These are phyloP conservation scores for Drosophila yakuba DNA, from an alignment of 1,140 invertebrate species.

Conservation along the genomic window DNA sequence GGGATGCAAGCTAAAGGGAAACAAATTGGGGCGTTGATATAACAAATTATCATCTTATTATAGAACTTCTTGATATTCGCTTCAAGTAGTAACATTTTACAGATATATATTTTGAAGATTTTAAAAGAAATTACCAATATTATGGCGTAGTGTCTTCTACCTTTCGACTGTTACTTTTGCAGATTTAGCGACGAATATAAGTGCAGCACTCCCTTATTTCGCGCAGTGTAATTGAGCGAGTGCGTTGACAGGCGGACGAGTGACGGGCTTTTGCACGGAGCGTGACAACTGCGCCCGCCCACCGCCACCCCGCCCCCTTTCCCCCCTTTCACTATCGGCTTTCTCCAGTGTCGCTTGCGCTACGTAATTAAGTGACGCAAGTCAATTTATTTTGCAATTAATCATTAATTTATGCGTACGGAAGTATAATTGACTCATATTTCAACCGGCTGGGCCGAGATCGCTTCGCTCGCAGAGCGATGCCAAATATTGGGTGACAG, in stretches of 20 bases:
- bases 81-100: too few species aligned
- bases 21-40: too few species aligned
- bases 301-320: neutral
- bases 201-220: neutral
- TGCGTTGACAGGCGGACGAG: constrained; percentile 59
- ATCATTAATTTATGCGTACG: constrained; percentile 84
- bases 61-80: too few species aligned
- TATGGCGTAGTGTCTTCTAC: too few species aligned
- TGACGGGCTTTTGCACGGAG: constrained; percentile 41
- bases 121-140: too few species aligned
- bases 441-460: constrained; percentile 46
- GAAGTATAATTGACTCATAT: constrained; percentile 82
- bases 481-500: constrained; percentile 41
- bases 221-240: constrained; percentile 15
- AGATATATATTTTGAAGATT: too few species aligned
- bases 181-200: too few species aligned
- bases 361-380: constrained; percentile 80
- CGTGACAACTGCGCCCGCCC: constrained; percentile 41
- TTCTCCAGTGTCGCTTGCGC: constrained; percentile 50
- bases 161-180: too few species aligned
- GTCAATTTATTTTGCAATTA: constrained; percentile 84
- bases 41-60: too few species aligned
- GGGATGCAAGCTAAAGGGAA: too few species aligned
- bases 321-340: constrained; percentile 27
- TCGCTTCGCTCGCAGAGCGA: constrained; percentile 2